Percentiles rank a stretch among this genome's conserved stretches.
Conservation (phyloP, 2,888 invertebrate genomes). For the Nowickia ferox region DNA sequence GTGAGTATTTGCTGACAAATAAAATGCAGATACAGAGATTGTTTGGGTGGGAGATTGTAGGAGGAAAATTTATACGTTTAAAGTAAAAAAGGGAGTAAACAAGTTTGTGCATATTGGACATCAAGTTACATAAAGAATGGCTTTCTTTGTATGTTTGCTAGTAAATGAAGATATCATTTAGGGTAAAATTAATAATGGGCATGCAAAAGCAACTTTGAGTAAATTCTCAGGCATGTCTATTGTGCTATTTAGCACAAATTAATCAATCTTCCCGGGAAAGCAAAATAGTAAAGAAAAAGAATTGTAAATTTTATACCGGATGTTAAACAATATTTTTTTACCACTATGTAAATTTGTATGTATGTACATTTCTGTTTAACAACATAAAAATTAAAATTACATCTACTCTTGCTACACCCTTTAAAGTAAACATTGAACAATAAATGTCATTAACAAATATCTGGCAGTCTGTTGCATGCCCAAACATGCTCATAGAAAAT, state of each 20-base stretch:
- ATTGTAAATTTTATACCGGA: too few species aligned
- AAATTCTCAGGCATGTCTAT: too few species aligned
- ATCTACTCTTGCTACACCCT: background rate
- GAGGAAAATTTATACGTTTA: too few species aligned
- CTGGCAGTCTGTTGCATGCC: constrained; percentile 43
- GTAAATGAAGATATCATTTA: too few species aligned
- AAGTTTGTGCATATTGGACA: background rate
- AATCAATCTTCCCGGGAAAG: too few species aligned
- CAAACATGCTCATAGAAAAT: constrained; percentile 49
- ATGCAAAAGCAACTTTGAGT: too few species aligned
- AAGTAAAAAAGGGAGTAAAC: background rate
- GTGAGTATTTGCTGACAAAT: constrained; percentile 19
- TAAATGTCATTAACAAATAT: constrained; percentile 62
- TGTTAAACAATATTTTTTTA: too few species aligned
- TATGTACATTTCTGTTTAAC: background rate
- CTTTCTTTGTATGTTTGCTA: background rate
- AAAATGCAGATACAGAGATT: background rate
- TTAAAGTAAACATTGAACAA: constrained; percentile 41
- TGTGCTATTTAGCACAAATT: too few species aligned
- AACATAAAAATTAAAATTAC: background rate
- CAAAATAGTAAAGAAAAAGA: too few species aligned
- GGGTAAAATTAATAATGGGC: too few species aligned
- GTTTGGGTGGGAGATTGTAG: background rate
- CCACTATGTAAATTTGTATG: background rate
- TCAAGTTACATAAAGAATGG: background rate